These are phyloP conservation scores for Theodoxus fluviatilis DNA, from an alignment of 2,888 invertebrate genomes.

Conservation along the genomic window DNA sequence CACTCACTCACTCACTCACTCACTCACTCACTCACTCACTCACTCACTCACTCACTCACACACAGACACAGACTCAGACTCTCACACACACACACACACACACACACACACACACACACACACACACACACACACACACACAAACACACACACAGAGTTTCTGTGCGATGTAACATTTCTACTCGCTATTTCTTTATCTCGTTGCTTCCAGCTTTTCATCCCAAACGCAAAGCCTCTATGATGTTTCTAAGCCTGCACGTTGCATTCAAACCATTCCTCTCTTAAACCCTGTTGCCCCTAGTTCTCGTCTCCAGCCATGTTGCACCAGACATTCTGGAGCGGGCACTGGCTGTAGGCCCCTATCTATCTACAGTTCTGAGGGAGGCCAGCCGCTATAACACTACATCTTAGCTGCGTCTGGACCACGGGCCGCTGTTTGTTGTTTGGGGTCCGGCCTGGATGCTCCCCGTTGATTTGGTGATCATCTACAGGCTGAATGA, in stretches of 20 bases:
- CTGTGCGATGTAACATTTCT: too few species aligned
- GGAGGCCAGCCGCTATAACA: neutral
- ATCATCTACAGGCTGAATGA: too few species aligned
- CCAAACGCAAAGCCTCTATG: too few species aligned
- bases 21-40: neutral
- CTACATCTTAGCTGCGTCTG: neutral
- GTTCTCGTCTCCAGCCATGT: neutral
- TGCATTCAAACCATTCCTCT: too few species aligned
- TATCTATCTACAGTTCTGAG: too few species aligned
- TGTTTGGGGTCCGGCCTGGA: neutral
- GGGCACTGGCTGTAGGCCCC: neutral
- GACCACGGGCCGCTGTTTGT: neutral
- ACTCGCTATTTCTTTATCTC: too few species aligned
- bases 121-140: constrained; percentile 21
- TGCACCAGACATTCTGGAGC: neutral
- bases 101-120: constrained; percentile 11
- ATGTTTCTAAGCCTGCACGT: too few species aligned
- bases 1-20: neutral
- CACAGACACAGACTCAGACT: neutral
- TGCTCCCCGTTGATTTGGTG: neutral
- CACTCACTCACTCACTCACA: neutral
- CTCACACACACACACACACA: constrained; percentile 20
- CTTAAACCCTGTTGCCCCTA: too few species aligned
- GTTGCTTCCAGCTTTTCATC: too few species aligned
- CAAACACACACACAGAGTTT: neutral